These are phyloP conservation scores for Rhincodon typus DNA, from an alignment of 2,797 vertebrate genomes.

Conservation along the genomic window DNA sequence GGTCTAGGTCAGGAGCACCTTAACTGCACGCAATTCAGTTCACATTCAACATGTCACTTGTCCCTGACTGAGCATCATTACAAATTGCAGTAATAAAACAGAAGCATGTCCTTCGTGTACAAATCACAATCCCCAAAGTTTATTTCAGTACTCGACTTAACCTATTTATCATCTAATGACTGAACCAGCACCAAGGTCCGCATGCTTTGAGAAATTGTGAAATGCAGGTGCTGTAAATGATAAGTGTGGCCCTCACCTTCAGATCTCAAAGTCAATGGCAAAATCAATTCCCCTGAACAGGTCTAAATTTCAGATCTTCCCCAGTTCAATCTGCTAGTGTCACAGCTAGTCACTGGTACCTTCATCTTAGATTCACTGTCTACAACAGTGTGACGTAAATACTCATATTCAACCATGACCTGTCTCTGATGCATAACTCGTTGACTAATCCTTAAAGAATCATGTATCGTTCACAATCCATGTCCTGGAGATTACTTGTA, in stretches of 20 bases:
- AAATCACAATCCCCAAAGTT: neutral
- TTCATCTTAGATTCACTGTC: neutral
- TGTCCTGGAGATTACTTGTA: too few species aligned
- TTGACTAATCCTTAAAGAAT: neutral
- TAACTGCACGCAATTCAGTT: neutral
- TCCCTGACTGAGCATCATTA: neutral
- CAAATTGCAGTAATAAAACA: neutral
- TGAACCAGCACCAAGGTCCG: neutral
- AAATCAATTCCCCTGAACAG: neutral
- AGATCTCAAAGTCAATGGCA: neutral
- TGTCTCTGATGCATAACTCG: neutral
- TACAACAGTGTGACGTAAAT: too few species aligned
- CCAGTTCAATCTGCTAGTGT: neutral
- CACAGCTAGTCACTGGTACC: neutral
- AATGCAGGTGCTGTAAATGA: neutral
- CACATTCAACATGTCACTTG: neutral
- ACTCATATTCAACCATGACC: neutral
- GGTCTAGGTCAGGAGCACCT: too few species aligned
- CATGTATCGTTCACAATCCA: neutral
- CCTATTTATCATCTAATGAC: neutral
- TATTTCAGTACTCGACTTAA: neutral
- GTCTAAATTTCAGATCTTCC: neutral
- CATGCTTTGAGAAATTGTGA: neutral
- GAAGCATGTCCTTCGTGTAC: neutral
- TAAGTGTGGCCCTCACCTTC: neutral